These are phyloP conservation scores for Drosophila insularis DNA, from an alignment of 1,140 invertebrate genomes.

Conservation along the genomic window DNA sequence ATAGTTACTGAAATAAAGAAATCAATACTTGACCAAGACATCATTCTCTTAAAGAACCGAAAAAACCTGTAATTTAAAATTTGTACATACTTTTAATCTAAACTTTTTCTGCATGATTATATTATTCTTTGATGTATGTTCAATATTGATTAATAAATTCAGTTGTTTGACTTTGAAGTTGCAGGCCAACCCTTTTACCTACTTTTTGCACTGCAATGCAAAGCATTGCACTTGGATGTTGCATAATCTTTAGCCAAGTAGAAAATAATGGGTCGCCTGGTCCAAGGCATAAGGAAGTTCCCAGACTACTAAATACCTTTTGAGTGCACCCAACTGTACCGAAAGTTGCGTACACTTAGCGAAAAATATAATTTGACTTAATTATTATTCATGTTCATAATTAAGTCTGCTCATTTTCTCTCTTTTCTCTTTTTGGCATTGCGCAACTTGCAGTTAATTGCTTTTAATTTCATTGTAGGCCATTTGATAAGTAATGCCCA, in stretches of 20 bases:
- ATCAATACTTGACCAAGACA: too few relatives aligned
- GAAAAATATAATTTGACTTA: neutral
- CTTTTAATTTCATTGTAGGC: conserved; percentile 26
- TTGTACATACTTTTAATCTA: too few relatives aligned
- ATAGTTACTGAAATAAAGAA: too few relatives aligned
- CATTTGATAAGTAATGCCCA: conserved; percentile 16
- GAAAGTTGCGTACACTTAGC: conserved; percentile 1
- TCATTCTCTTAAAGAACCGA: too few relatives aligned
- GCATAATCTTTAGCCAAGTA: conserved; percentile 27
- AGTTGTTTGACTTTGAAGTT: neutral
- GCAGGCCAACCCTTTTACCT: neutral
- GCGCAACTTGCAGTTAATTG: conserved; percentile 21
- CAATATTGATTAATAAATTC: too few relatives aligned
- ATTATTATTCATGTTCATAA: conserved; percentile 17
- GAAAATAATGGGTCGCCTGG: conserved; percentile 29
- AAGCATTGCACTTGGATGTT: neutral
- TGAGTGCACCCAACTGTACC: conserved; percentile 15
- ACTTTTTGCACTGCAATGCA: neutral
- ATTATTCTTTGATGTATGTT: too few relatives aligned
- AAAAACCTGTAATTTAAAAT: too few relatives aligned
- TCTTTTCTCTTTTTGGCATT: conserved; percentile 1
- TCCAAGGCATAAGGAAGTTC: conserved; percentile 19
- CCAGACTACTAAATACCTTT: neutral
- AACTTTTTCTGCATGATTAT: too few relatives aligned
- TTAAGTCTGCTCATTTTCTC: neutral